Percentiles rank a stretch among this genome's conserved stretches.
Conservation (phyloP, 2,797 vertebrate species). For the Anguilla anguilla region DNA sequence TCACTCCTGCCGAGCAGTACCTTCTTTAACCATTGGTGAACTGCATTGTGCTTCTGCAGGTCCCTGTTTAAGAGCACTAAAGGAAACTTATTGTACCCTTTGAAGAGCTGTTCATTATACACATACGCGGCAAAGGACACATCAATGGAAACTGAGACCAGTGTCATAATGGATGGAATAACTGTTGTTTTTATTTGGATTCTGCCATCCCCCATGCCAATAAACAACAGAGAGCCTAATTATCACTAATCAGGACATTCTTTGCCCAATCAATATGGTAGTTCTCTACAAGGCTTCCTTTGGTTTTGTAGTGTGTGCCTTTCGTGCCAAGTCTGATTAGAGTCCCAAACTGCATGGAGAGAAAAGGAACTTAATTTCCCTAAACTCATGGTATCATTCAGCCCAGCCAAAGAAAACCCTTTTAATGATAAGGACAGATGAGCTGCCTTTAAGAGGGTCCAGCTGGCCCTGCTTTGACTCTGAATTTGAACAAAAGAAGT, state of each 20-base stretch:
- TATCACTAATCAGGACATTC: background rate
- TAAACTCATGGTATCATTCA: conserved; percentile 43
- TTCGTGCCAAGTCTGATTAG: conserved; percentile 32
- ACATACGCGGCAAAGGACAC: background rate
- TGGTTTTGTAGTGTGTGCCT: background rate
- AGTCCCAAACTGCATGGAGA: conserved; percentile 24
- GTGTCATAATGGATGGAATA: background rate
- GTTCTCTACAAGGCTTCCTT: background rate
- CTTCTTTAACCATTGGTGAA: background rate
- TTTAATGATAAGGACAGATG: conserved; percentile 41
- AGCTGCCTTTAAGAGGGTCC: conserved; percentile 48
- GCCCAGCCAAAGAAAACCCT: conserved; percentile 45
- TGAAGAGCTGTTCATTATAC: background rate
- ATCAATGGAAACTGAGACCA: background rate
- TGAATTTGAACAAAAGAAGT: conserved; percentile 46
- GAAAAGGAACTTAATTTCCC: conserved; percentile 20
- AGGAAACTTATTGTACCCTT: background rate
- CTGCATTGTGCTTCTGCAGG: background rate
- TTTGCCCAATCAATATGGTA: conserved; percentile 6
- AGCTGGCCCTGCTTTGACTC: conserved; percentile 46
- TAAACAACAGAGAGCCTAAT: background rate
- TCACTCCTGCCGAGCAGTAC: conserved; percentile 29
- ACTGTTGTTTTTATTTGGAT: background rate
- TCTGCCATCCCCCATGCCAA: background rate
- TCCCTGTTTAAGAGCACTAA: background rate